Evolutionary conservation across 2,797 vertebrate genomes (phyloP).

Genomic region (Platalea minor): DNA sequence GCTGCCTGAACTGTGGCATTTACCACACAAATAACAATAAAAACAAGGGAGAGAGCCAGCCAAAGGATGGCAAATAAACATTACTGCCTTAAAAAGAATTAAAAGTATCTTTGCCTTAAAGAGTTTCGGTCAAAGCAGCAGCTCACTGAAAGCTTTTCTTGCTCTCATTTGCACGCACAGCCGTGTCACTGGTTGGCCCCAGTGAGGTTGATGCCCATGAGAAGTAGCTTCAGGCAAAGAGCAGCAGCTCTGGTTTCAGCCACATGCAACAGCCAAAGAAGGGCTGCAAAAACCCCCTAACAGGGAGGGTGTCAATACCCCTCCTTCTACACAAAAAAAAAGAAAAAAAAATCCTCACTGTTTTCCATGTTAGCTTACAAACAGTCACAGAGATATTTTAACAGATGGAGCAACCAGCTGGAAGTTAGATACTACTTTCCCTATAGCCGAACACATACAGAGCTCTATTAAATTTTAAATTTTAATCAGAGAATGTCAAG

Average conservation of each 20-base stretch:
- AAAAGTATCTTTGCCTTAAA: not conserved
- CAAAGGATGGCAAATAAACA: not conserved
- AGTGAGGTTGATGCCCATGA: rapidly evolving
- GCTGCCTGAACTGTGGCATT: not conserved
- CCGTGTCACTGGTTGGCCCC: rapidly evolving
- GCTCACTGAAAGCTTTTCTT: not conserved
- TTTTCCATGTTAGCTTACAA: not conserved
- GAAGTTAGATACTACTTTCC: not conserved
- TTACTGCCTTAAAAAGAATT: not conserved
- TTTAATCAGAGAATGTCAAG: constrained; percentile 48
- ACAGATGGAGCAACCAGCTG: constrained; percentile 38
- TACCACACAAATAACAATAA: not conserved
- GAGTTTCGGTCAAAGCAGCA: not conserved
- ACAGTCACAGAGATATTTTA: not conserved
- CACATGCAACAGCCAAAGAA: not conserved
- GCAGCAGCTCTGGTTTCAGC: not conserved
- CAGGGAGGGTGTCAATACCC: not conserved
- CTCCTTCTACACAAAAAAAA: not conserved
- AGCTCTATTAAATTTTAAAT: constrained; percentile 21
- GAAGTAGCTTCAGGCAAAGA: not conserved
- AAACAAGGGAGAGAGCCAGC: not conserved
- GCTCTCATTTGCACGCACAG: not conserved
- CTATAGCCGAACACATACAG: constrained; percentile 14
- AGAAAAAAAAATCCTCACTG: not conserved
- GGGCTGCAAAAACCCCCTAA: not conserved